Percentiles rank a stretch among this genome's conserved stretches.
These are phyloP conservation scores for Dicrostonyx torquatus DNA, from an alignment of 2,797 vertebrate species.

Conservation along the genomic window DNA sequence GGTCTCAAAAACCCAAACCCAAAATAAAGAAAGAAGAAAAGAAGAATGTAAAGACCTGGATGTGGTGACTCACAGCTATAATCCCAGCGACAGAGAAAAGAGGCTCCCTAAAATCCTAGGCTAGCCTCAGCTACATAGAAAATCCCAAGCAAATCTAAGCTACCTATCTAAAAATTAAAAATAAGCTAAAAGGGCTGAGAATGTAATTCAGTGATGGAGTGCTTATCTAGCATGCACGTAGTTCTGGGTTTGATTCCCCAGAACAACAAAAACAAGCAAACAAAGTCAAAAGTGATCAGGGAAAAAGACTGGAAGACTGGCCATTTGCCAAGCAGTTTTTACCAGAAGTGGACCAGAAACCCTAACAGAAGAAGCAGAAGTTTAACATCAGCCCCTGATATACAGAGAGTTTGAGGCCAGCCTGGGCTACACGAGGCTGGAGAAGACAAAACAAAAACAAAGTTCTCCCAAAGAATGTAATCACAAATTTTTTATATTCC, in stretches of 20 bases:
- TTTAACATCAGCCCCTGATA: neutral
- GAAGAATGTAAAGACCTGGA: neutral
- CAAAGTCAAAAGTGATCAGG: neutral
- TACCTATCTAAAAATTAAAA: neutral
- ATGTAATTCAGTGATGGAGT: too few species aligned
- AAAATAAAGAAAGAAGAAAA: neutral
- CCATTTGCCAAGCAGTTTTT: neutral
- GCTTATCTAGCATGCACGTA: too few species aligned
- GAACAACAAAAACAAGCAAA: neutral
- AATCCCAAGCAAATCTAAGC: neutral
- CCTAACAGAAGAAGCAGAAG: neutral
- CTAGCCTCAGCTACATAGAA: neutral
- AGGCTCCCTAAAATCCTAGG: neutral
- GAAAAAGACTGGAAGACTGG: neutral
- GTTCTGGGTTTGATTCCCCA: neutral
- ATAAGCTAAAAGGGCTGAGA: neutral
- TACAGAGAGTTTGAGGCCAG: neutral
- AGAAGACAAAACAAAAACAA: neutral
- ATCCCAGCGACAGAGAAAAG: neutral
- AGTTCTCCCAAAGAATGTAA: neutral
- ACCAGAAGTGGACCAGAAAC: neutral
- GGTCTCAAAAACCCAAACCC: neutral
- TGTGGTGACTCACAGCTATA: neutral
- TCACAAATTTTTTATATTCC: slow-evolving; percentile 38
- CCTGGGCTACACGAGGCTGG: neutral